A percentile compares a stretch with the other conserved stretches of the same genome.
These are phyloP conservation scores for Lepas anatifera DNA, from an alignment of 2,888 invertebrate genomes.

Conservation along the genomic window DNA sequence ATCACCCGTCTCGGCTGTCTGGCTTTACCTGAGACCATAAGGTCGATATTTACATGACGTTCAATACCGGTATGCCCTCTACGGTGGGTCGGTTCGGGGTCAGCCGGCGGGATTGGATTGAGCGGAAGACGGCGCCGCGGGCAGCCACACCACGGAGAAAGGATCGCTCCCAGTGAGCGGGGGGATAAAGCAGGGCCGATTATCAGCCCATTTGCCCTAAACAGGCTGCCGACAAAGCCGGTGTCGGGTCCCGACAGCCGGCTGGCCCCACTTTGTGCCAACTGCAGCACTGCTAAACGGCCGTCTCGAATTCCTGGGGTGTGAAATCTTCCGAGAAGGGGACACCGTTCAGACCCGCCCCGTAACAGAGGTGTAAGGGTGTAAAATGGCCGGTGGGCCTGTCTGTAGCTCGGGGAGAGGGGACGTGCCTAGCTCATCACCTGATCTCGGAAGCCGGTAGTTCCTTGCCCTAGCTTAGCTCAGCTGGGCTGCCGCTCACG, in stretches of 20 bases:
- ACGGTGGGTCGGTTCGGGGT: not conserved
- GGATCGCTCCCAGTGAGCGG: not conserved
- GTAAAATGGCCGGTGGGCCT: no score
- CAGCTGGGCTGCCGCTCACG: no score
- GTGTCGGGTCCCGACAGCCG: not conserved
- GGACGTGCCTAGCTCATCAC: no score
- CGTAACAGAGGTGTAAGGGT: no score
- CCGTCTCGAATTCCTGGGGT: no score
- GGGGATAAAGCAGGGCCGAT: not conserved
- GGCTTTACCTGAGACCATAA: not conserved
- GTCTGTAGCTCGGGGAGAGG: no score
- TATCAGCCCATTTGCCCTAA: conserved; percentile 9
- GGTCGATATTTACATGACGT: not conserved
- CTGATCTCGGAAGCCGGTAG: no score
- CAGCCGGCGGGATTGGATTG: not conserved
- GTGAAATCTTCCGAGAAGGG: no score
- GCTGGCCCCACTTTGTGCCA: not conserved
- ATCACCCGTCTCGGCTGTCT: not conserved
- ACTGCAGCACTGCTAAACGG: no score
- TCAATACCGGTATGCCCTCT: not conserved
- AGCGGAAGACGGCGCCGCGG: not conserved
- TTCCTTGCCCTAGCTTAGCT: no score
- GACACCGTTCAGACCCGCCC: no score
- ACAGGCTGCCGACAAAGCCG: not conserved
- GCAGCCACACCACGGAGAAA: not conserved